Base-by-base conservation (phyloP, 2,888 invertebrate genomes). In the Clostera curtula region DNA sequence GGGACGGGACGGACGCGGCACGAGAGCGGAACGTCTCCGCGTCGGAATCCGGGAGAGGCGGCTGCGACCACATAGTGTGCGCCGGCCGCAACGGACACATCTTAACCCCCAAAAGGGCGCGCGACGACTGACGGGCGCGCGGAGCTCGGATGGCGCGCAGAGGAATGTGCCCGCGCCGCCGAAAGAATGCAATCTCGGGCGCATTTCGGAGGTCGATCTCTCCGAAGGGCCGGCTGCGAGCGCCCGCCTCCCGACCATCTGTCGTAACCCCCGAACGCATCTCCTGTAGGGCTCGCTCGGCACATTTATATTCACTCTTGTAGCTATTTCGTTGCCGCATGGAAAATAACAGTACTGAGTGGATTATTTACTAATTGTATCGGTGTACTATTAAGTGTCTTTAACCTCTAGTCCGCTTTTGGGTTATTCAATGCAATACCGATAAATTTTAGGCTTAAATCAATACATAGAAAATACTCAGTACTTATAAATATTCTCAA, bases 141-240 rank as follows among this genome's bases (percentile, higher is more conserved):
- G 72, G 73, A 49, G 75, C 65, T 72, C 74, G 71, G 75, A 73
- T 74, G 74, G 73, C 74, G 77, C 72, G 74, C 77, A 56, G 71
- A 64, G 84, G 85, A 85, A 84, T 84, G 85, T 69, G 80, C 84
- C 82, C 80, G 82, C 74, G 67, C 77, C 68, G 79, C 82, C 83
- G 80, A 83, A 85, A 84, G 84, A 85, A 83, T 85, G 84, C 80
- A 82, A 83, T 83, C 83, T 82, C 83, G 82, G 83, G 75, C 82
- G 83, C 82, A 76, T 82, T 83, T 83, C 83, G 83, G 83, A 80
- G 82, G 79, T 79, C 82, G 82, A 80, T 80, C 83, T 82, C 80
- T 79, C 77, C 73, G 63, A 65, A 70, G 77, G 70, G 71, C 73
- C 73, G 67, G 63, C 70, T 65, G 63, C 61, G 63, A 63, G 66